These are phyloP conservation scores for Pristionchus arcanus DNA, from an alignment of 2,888 invertebrate genomes.

Conservation along the genomic window DNA sequence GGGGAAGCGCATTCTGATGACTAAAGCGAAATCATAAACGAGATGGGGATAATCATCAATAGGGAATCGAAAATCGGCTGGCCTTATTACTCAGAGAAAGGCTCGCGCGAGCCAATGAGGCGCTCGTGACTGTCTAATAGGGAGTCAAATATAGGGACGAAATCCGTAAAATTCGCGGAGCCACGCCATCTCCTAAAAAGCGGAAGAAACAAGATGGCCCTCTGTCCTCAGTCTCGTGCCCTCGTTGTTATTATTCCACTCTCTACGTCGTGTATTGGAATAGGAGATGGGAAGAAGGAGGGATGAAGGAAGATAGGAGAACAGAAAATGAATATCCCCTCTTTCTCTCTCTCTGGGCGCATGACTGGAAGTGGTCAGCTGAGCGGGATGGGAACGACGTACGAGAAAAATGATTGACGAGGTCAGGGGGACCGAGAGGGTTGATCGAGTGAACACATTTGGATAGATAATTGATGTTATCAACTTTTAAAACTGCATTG, in stretches of 20 bases:
- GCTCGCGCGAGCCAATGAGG: too few relatives aligned
- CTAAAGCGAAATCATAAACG: background rate
- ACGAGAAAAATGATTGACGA: background rate
- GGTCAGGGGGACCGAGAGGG: background rate
- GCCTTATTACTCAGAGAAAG: too few relatives aligned
- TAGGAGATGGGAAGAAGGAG: background rate
- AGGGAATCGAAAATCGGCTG: too few relatives aligned
- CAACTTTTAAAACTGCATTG: background rate
- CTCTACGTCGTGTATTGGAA: constrained; percentile 37
- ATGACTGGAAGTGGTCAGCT: constrained; percentile 41
- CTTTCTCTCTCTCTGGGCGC: background rate
- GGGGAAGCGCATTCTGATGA: background rate
- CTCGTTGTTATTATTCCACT: background rate
- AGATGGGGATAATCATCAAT: background rate
- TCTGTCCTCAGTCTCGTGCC: background rate
- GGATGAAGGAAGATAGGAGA: constrained; percentile 13
- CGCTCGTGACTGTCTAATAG: too few relatives aligned
- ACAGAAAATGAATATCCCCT: constrained; percentile 43
- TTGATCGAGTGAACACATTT: background rate
- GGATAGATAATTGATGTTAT: background rate
- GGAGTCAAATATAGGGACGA: too few relatives aligned
- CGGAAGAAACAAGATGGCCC: background rate
- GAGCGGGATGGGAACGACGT: constrained; percentile 2
- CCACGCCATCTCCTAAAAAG: background rate
- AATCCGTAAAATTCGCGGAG: too few relatives aligned